Evolutionary conservation across 2,113 vertebrate genomes (phyloP).

Genomic region (Gobius niger): DNA sequence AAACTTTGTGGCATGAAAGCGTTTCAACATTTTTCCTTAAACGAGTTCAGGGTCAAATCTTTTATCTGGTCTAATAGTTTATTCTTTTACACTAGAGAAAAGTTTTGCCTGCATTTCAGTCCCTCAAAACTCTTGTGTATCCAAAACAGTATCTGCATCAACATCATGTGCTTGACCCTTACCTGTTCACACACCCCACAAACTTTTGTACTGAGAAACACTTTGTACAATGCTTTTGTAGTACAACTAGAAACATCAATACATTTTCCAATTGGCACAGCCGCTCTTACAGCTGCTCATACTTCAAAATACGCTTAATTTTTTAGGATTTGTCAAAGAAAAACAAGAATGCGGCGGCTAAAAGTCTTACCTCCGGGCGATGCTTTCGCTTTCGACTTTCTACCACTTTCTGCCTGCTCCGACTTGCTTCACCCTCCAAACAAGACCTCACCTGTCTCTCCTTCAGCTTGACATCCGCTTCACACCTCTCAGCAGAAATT

Average conservation of each 20-base stretch:
- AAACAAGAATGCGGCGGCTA: neutral
- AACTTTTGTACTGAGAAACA: neutral
- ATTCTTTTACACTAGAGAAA: no score
- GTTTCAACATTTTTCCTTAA: neutral
- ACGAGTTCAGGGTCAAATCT: no score
- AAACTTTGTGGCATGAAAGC: slow-evolving; percentile 13
- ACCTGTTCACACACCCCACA: neutral
- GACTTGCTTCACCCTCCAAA: slow-evolving; percentile 7
- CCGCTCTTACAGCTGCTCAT: neutral
- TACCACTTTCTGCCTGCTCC: slow-evolving; percentile 8
- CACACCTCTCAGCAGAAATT: slow-evolving; percentile 23
- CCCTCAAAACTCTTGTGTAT: no score
- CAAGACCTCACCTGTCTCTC: neutral
- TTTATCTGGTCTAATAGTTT: no score
- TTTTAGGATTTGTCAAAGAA: neutral
- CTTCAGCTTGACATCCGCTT: slow-evolving; percentile 24
- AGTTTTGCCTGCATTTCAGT: no score
- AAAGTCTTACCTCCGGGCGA: slow-evolving; percentile 52
- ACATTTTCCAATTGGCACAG: neutral
- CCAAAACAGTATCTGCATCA: no score
- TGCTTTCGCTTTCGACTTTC: slow-evolving; percentile 5
- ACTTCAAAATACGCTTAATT: neutral
- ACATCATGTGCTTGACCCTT: neutral
- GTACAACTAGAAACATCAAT: no score
- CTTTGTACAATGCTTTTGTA: no score